Percentiles rank a stretch among this genome's conserved stretches.
phyloP scores from a whole-genome alignment of 2,888 invertebrate species.

The Baronia brevicornis region DNA sequence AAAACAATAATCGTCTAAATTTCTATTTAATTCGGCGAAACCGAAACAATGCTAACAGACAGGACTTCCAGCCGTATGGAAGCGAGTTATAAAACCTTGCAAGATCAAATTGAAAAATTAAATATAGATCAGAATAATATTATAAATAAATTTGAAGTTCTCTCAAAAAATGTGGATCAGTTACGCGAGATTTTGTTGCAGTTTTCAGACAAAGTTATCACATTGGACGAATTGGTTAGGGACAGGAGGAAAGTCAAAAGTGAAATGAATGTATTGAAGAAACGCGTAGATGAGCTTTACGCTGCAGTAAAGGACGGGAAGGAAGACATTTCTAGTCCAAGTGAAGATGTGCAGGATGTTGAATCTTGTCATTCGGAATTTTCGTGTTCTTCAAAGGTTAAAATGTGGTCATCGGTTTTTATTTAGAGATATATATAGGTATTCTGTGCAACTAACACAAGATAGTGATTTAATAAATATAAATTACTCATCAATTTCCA shows the following conservation, averaged over 20 bases:
- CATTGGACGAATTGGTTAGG: conserved; percentile 37
- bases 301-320: conserved; percentile 56
- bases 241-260: conserved; percentile 39
- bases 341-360: conserved; percentile 42
- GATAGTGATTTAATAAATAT: conserved; percentile 9
- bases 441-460: no score
- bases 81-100: conserved; percentile 28
- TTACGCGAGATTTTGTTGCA: conserved; percentile 34
- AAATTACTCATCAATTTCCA: no score
- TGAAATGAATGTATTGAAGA: conserved; percentile 45
- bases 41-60: conserved; percentile 28
- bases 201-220: conserved; percentile 41
- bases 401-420: no score
- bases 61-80: conserved; percentile 24
- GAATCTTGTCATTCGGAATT: conserved; percentile 60
- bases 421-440: no score
- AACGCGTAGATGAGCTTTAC: conserved; percentile 50
- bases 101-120: conserved; percentile 44
- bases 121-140: conserved; percentile 39
- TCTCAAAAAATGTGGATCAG: conserved; percentile 47
- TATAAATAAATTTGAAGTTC: conserved; percentile 41
- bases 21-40: conserved; percentile 11
- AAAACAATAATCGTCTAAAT: conserved; percentile 15
- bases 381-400: conserved; percentile 60
- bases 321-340: conserved; percentile 41